phyloP scores from a whole-genome alignment of 1,140 invertebrate species.

The Zelostemma sp. region DNA sequence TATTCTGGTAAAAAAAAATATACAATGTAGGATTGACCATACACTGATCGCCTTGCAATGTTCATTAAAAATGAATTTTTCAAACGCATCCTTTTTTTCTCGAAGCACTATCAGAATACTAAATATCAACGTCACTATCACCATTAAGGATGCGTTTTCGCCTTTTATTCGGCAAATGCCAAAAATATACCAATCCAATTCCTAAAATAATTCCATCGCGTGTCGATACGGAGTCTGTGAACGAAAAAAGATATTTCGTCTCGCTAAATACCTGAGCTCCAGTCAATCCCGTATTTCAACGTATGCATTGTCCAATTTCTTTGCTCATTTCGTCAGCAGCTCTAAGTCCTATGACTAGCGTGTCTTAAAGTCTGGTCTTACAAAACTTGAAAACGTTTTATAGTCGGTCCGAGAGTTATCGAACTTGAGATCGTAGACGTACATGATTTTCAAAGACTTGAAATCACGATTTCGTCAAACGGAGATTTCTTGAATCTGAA shows the following conservation, averaged over 20 bases:
- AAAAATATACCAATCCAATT: slow-evolving; percentile 51
- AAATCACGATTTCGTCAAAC: slow-evolving; percentile 74
- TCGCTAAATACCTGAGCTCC: slow-evolving; percentile 7
- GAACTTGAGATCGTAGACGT: slow-evolving; percentile 32
- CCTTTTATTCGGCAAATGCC: background rate
- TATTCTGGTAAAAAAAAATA: slow-evolving; percentile 39
- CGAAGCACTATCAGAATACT: slow-evolving; percentile 19
- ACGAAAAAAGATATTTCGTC: background rate
- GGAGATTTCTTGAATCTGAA: slow-evolving; percentile 90
- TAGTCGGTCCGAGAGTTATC: slow-evolving; percentile 18
- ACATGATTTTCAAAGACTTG: too few relatives aligned
- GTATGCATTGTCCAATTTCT: slow-evolving; percentile 54
- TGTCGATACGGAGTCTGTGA: slow-evolving; percentile 37
- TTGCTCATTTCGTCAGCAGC: slow-evolving; percentile 3
- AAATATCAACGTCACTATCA: slow-evolving; percentile 40
- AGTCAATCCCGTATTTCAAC: slow-evolving; percentile 1
- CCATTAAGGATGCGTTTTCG: slow-evolving; percentile 6
- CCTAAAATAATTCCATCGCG: slow-evolving; percentile 59
- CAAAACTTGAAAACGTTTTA: slow-evolving; percentile 7
- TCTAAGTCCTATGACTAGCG: background rate
- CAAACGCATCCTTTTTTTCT: background rate
- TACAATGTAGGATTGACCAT: slow-evolving; percentile 31
- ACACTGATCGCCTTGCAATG: slow-evolving; percentile 11
- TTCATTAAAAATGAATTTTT: background rate
- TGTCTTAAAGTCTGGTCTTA: slow-evolving; percentile 19